Evolutionary conservation across 2,888 invertebrate genomes (phyloP), one percentile per base, ranked within the genome.

Genomic region (Theretra japonica): DNA sequence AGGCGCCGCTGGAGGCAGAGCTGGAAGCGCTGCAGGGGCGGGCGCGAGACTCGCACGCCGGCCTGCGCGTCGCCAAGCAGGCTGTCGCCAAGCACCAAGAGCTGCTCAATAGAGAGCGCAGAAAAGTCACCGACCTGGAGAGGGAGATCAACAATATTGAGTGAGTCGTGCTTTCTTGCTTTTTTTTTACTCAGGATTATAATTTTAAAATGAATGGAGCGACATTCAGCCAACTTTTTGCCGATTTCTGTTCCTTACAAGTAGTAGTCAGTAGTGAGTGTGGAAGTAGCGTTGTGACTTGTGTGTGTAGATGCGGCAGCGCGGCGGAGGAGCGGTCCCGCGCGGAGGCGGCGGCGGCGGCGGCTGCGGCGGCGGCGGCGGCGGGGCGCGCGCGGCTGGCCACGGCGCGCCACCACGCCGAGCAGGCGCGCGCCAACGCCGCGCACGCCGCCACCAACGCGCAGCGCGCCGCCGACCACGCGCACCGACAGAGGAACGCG

Each of bases 391-490:
- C 92, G 81, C 90, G 93, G 2, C 87, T 83, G 84, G 79, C 75
- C 81, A 93, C 93, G 48, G 90, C 90, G 79, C 87, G 88, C 79
- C 82, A 89, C 85, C 88, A 88, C 73, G 90, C 89, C 50, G 75
- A 74, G 78, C 90, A 90, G 83, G 89, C 91, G 74, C 88, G 93
- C 56, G 86, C 83, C 58, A 72, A 83, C 81, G 78, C 76, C 3
- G 80, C 83, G 77, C 86, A 79, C 73, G 82, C 80, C 74, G 82
- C 77, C 62, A 83, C 86, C 53, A 68, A 73, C 4, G 77, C 77
- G 68, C 78, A 77, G 19, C 74, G 76, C 60, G 80, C 84, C 74
- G 73, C 75, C 53, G 83, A 86, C 53, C 70, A 74, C 4, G 77
- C 76, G 59, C 77, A 77, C n/a, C 73, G 76, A 0, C 85, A 86